Percentiles rank a stretch among this genome's conserved stretches.
These are phyloP conservation scores for Gambusia holbrooki DNA, from an alignment of 2,113 vertebrate species.

Conservation along the genomic window DNA sequence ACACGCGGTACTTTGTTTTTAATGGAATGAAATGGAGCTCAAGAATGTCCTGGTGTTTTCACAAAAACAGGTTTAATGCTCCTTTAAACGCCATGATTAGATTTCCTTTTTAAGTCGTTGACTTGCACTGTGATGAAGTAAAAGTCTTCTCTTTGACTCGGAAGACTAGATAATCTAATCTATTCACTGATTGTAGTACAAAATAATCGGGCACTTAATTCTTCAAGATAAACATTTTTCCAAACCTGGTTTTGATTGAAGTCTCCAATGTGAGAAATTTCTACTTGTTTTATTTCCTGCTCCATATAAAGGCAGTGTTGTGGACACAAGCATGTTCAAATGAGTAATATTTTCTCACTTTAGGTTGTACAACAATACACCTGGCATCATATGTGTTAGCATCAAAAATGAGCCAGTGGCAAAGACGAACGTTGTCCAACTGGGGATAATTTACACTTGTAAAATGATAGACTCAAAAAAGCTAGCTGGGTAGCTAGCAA, in stretches of 20 bases:
- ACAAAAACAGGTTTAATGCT: constrained; percentile 31
- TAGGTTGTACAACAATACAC: too few relatives aligned
- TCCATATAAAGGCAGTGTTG: neutral
- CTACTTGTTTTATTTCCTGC: too few relatives aligned
- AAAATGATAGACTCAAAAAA: too few relatives aligned
- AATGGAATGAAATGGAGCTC: neutral
- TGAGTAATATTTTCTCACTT: neutral
- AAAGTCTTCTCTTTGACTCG: neutral
- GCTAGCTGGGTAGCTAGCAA: too few relatives aligned
- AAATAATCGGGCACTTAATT: neutral
- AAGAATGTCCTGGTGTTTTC: constrained; percentile 8
- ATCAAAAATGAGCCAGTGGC: too few relatives aligned
- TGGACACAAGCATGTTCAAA: too few relatives aligned
- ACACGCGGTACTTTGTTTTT: neutral
- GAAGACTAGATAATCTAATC: neutral
- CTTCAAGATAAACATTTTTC: neutral
- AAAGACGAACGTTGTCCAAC: too few relatives aligned
- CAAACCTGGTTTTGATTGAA: neutral
- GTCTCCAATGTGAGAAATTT: neutral
- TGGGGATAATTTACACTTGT: too few relatives aligned
- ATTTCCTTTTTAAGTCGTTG: neutral
- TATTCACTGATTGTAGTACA: too few relatives aligned
- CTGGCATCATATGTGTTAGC: too few relatives aligned
- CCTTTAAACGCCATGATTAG: neutral
- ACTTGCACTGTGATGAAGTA: neutral